Percentiles rank a stretch among this genome's conserved stretches.
These are phyloP conservation scores for Flabesymbios commensalis DNA, from an alignment of 2,888 invertebrate genomes.

Conservation along the genomic window DNA sequence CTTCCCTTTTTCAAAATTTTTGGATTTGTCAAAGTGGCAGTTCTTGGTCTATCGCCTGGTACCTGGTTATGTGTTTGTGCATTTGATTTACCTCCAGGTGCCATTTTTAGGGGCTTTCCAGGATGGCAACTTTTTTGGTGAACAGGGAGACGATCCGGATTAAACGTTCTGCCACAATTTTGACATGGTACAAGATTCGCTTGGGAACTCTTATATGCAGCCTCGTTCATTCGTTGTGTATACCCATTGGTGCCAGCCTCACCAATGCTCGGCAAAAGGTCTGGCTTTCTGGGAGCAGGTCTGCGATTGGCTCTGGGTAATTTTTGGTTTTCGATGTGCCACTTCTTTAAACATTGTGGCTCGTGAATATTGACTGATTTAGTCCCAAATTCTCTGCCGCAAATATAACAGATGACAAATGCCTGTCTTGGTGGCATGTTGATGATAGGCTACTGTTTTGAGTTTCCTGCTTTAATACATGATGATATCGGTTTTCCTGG, in stretches of 20 bases:
- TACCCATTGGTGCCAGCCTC: conserved; percentile 8
- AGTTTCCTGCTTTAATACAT: no score
- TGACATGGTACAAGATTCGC: conserved; percentile 67
- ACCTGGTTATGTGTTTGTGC: neutral
- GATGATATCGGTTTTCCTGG: no score
- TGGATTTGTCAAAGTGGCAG: conserved; percentile 45
- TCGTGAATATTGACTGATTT: conserved; percentile 71
- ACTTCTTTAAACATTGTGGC: conserved; percentile 71
- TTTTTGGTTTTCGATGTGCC: conserved; percentile 68
- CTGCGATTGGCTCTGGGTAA: conserved; percentile 66
- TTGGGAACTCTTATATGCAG: conserved; percentile 68
- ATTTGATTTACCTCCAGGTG: neutral
- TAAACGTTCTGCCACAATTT: conserved; percentile 73
- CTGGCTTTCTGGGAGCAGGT: conserved; percentile 68
- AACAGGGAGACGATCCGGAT: conserved; percentile 70
- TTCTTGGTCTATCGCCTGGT: conserved; percentile 38
- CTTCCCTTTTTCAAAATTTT: conserved; percentile 50
- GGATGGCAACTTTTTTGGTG: conserved; percentile 68
- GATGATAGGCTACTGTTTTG: no score
- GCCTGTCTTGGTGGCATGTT: neutral
- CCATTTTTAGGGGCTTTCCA: conserved; percentile 25
- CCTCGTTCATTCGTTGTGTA: conserved; percentile 59
- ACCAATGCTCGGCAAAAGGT: conserved; percentile 46
- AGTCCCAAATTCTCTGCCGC: conserved; percentile 71
- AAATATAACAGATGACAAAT: conserved; percentile 66